Base-by-base conservation (phyloP, 2,888 invertebrate genomes). In the Augiades crinisus region DNA sequence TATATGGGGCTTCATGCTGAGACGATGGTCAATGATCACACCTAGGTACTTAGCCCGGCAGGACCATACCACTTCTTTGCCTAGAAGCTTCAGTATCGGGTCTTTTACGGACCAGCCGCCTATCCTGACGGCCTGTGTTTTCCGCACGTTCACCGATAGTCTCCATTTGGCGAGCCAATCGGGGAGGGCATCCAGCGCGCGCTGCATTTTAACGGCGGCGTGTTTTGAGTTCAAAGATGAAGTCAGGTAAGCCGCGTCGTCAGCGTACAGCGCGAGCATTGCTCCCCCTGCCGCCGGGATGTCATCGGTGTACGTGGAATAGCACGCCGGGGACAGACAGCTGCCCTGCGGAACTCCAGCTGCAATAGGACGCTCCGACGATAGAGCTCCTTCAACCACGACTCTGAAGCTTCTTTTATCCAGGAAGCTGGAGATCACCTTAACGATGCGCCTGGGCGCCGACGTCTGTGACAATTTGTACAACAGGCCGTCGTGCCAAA, bases 401-500 rank as follows among this genome's bases (percentile, higher is more conserved):
- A 66, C 68, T 1, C 22, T 40, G 49, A 64, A 62, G 1, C 21
- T 38, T 0, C 67, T 31, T 5, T 57, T 13, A 0, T 27, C 2
- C 0, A 67, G 54, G 52, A 61, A 66, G 3, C 60, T 56, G 7
- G 52, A 56, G 16, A 64, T n/a, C 8, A 60, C 30, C 12, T 12
- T 22, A 0, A 60, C 47, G 0, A 62, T 8, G 0, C 45, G 38
- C 3, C 24, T 46, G 1, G 60, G 62, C 8, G 47, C 13, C 0
- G 49, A 1, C 0, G 60, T 24, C 2, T 7, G 31, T 0, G 56
- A 12, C n/a, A 68, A 40, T 27, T 69, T 70, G 49, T 47, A 60
- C 0, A 68, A 6, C 2, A 72, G 61, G 2, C 70, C 67, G 1
- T 46, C 41, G 45, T 70, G n/a, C n/a, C n/a, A n/a, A n/a, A n/a